Evolutionary conservation across 2,797 vertebrate genomes (phyloP).

Genomic region (Sardinella longiceps): DNA sequence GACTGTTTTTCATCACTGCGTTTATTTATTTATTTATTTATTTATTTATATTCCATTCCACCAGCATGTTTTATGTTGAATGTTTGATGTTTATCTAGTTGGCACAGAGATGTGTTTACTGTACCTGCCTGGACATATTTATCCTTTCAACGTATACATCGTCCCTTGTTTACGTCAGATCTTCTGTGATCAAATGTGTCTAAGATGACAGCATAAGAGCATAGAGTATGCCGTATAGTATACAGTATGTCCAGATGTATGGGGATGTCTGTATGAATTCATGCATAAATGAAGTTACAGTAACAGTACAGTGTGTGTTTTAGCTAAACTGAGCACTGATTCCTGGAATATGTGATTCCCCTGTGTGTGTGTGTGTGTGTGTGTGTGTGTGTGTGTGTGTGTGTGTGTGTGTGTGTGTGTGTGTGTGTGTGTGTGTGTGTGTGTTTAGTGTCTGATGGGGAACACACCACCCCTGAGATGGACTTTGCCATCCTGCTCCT

Average conservation of each 20-base stretch:
- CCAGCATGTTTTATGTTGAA: too few relatives aligned
- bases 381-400: background rate
- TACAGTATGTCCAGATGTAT: background rate
- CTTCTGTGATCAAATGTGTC: background rate
- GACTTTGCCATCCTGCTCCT: slow-evolving; percentile 88
- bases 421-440: slow-evolving; percentile 21
- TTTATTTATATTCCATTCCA: background rate
- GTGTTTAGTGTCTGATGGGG: slow-evolving; percentile 86
- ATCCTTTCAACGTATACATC: too few relatives aligned
- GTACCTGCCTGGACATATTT: too few relatives aligned
- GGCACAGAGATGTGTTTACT: background rate
- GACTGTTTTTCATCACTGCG: background rate
- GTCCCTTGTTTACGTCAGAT: background rate
- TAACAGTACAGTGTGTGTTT: too few relatives aligned
- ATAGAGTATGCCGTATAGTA: too few relatives aligned
- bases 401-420: background rate
- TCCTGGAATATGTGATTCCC: too few relatives aligned
- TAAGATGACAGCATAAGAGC: background rate
- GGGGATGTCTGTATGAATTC: too few relatives aligned
- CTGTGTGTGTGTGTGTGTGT: background rate
- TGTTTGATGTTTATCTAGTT: background rate
- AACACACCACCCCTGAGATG: slow-evolving; percentile 85
- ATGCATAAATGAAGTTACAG: too few relatives aligned
- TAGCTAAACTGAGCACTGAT: too few relatives aligned
- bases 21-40: background rate